Conservation (phyloP, 2,113 vertebrate species). For the Panthera leo region DNA sequence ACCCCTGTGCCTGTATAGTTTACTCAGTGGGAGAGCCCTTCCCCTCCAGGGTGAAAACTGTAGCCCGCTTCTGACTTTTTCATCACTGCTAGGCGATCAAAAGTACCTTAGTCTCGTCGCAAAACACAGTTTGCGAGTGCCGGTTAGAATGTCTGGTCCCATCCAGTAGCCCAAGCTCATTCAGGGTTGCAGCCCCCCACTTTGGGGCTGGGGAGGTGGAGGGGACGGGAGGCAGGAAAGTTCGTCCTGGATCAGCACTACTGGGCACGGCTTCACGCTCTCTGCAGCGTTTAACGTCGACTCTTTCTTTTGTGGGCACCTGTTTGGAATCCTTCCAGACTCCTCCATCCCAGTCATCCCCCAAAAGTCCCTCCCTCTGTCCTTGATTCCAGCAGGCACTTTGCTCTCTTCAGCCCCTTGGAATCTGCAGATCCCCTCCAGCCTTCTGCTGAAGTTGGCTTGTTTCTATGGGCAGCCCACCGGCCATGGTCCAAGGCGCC, state of each 20-base stretch:
- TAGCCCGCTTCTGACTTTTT: background rate
- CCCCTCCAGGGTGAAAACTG: background rate
- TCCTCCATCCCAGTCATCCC: rapidly evolving
- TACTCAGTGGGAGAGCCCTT: background rate
- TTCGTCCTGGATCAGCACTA: rapidly evolving
- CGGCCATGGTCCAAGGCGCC: rapidly evolving
- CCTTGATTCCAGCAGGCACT: rapidly evolving
- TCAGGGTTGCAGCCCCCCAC: background rate
- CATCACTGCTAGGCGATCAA: background rate
- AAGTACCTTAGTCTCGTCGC: background rate
- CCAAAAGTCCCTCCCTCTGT: background rate
- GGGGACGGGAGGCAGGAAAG: background rate
- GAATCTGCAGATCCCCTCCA: background rate
- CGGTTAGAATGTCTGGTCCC: background rate
- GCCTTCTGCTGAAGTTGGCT: background rate
- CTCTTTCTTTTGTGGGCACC: background rate
- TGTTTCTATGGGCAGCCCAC: background rate
- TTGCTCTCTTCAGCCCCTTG: background rate
- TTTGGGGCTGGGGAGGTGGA: too few species aligned
- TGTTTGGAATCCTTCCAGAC: background rate
- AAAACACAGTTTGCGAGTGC: background rate
- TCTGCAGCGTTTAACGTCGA: background rate
- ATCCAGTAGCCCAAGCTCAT: background rate
- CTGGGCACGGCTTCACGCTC: background rate
- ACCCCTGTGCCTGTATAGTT: background rate